A percentile compares a stretch with the other conserved stretches of the same genome.
phyloP scores from a whole-genome alignment of 2,888 invertebrate genomes.

The Periphyllus acericola region DNA sequence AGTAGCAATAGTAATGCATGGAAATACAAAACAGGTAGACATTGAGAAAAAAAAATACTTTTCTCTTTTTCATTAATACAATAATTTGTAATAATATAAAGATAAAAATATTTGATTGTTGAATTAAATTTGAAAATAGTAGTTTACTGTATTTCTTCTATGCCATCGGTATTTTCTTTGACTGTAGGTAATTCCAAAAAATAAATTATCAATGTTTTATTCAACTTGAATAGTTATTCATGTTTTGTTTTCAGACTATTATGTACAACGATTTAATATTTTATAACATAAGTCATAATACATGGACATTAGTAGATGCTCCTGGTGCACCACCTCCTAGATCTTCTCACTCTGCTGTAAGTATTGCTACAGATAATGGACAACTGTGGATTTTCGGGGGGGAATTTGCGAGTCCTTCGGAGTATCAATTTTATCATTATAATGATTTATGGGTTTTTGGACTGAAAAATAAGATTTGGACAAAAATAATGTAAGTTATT shows the following conservation, averaged over 20 bases:
- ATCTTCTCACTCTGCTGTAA: conserved; percentile 87
- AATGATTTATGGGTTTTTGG: conserved; percentile 90
- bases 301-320: conserved; percentile 83
- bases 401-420: conserved; percentile 89
- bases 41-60: no score
- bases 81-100: no score
- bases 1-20: no score
- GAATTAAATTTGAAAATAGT: no score
- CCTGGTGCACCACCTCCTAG: conserved; percentile 89
- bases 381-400: conserved; percentile 87
- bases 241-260: conserved; percentile 73
- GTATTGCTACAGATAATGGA: conserved; percentile 79
- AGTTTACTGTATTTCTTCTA: no score
- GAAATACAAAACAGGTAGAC: no score
- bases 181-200: background rate
- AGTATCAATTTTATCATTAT: conserved; percentile 93
- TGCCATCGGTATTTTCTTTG: background rate
- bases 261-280: conserved; percentile 87
- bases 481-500: conserved; percentile 73
- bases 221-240: conserved; percentile 64
- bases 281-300: conserved; percentile 81
- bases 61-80: no score
- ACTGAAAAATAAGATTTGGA: conserved; percentile 81
- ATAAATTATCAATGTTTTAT: conserved; percentile 62
- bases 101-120: no score